Evolutionary conservation across 2,888 invertebrate genomes (phyloP), one percentile per base, ranked within the genome.

Genomic region (Onthophagus sagittarius): DNA sequence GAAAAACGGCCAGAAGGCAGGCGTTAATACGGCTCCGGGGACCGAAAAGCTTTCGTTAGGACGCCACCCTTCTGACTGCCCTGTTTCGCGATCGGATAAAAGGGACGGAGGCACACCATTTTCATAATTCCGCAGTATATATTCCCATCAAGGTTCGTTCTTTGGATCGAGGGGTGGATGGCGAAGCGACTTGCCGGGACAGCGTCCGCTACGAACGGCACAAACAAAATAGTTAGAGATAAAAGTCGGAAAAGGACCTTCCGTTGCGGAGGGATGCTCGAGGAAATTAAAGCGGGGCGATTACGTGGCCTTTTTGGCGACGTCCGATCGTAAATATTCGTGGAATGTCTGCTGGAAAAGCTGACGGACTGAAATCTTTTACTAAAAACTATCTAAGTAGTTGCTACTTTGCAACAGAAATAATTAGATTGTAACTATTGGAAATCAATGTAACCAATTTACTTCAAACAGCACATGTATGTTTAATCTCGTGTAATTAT

Each of bases 41-140:
- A 15, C 33, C 33, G 33, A 53, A 53, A 53, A 53, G 67, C 31
- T 31, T 67, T 67, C 67, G 67, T 23, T 53, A 53, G 39, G 39
- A 53, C 9, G 39, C 39, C 67, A 67, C 31, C 67, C 67, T 67
- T 67, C 32, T 64, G 73, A 71, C 67, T 65, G 67, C 72, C 71
- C 69, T 75, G 70, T 73, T 70, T 71, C 71, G 72, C 73, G 72
- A 72, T 74, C 67, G 75, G 75, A 71, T 71, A 71, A 72, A 73
- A 75, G 63, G 71, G 67, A 67, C 67, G 23, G 31, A 70, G 72
- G 72, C 81, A 82, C 82, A 81, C 87, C 85, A 88, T 88, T 88
- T 88, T 88, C 88, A 88, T 88, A 88, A 88, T 88, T 88, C 85
- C 85, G 86, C 87, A 87, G 87, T 88, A 87, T 88, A 87, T 88